Percentiles rank a stretch among this genome's conserved stretches.
phyloP scores from a whole-genome alignment of 2,797 vertebrate genomes.

The Bryconaethiops microstoma region DNA sequence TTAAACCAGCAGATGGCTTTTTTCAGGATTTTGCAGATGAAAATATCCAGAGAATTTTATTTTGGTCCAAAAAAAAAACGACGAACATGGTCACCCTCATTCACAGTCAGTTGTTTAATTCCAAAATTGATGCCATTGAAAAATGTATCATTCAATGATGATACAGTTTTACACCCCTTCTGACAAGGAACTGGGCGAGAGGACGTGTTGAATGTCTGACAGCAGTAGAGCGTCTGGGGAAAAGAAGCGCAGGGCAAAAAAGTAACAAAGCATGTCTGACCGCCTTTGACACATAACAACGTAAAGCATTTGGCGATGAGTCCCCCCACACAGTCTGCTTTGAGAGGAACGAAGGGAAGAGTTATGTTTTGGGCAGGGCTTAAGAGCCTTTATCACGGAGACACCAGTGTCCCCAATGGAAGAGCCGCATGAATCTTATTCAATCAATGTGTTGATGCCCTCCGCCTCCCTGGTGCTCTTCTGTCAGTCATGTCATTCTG shows the following conservation, averaged over 20 bases:
- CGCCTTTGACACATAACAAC: conserved; percentile 20
- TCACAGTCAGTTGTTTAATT: neutral
- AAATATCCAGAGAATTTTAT: no score
- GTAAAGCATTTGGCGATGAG: neutral
- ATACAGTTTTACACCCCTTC: neutral
- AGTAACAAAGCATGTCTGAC: neutral
- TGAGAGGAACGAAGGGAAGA: conserved; percentile 25
- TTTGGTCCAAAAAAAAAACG: no score
- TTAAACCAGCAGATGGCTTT: neutral
- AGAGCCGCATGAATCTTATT: conserved; percentile 38
- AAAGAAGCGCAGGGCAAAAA: neutral
- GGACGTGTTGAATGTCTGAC: conserved; percentile 8
- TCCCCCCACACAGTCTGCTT: neutral
- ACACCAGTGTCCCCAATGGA: conserved; percentile 18
- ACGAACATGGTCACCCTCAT: neutral
- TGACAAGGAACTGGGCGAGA: neutral
- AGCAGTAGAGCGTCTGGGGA: neutral
- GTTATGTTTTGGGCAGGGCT: conserved; percentile 39
- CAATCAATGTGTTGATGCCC: conserved; percentile 28
- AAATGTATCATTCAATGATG: neutral
- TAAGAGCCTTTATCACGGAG: conserved; percentile 41
- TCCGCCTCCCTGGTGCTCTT: conserved; percentile 30
- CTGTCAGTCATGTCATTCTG: conserved; percentile 46
- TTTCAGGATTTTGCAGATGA: no score
- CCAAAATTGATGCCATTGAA: neutral